Conservation (phyloP, 2,888 invertebrate genomes). For the Xylophagus ater region DNA sequence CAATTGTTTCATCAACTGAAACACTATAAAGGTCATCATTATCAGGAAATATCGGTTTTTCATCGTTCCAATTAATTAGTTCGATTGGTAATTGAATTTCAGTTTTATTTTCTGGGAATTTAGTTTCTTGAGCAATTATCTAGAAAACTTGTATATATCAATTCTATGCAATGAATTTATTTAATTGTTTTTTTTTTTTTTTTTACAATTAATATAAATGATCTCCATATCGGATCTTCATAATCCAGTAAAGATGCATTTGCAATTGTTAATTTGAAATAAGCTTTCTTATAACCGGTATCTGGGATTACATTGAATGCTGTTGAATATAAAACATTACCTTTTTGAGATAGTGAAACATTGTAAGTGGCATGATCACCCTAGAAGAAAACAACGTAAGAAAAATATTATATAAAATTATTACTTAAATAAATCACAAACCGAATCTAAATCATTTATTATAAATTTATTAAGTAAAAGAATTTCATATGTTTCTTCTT, state of each 20-base stretch:
- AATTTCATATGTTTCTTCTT: conserved; percentile 45
- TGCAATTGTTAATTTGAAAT: conserved; percentile 46
- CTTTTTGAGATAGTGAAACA: conserved; percentile 34
- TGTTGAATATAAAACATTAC: conserved; percentile 28
- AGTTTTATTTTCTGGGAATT: conserved; percentile 29
- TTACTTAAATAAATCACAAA: conserved; percentile 24
- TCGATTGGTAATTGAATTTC: conserved; percentile 40
- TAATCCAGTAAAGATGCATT: conserved; percentile 48
- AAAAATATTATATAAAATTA: neutral
- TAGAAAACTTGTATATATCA: conserved; percentile 20
- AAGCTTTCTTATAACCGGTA: conserved; percentile 48
- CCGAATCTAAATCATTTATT: conserved; percentile 46
- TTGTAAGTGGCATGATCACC: conserved; percentile 48
- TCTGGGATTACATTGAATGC: conserved; percentile 51
- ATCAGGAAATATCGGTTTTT: conserved; percentile 49
- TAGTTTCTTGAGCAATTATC: conserved; percentile 33
- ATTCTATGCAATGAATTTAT: neutral
- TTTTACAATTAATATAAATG: conserved; percentile 37
- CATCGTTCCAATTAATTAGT: conserved; percentile 60
- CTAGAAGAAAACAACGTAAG: conserved; percentile 22
- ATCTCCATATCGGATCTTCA: conserved; percentile 44
- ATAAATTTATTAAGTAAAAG: conserved; percentile 42
- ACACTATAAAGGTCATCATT: conserved; percentile 32
- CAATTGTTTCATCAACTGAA: conserved; percentile 46
- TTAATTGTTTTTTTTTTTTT: neutral